Conservation (phyloP, 2,888 invertebrate genomes). For the Meiosimyza decipiens region DNA sequence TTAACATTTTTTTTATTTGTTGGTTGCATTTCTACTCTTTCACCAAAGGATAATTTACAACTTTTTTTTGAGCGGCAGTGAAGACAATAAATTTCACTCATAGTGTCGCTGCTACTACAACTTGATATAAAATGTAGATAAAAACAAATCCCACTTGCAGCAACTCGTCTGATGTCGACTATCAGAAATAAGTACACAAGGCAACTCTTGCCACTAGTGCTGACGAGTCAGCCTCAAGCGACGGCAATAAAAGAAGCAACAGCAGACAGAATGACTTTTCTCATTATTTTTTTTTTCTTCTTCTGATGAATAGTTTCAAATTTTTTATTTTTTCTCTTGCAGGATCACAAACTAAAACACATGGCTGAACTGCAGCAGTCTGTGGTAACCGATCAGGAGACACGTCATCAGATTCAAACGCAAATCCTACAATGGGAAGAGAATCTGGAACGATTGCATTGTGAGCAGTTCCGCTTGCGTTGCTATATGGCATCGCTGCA, state of each 20-base stretch:
- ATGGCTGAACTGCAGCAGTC: conserved; percentile 99
- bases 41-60: not conserved
- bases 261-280: not conserved
- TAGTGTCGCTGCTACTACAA: not conserved
- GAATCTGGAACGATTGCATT: conserved; percentile 93
- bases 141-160: not conserved
- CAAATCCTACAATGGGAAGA: conserved; percentile 98
- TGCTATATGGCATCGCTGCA: conserved; percentile 98
- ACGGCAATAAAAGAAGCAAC: not conserved
- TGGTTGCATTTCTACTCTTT: not conserved
- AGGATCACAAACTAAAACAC: conserved; percentile 97
- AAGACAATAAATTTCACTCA: conserved; percentile 5
- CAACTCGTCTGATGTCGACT: not conserved
- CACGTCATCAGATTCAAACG: conserved; percentile 89
- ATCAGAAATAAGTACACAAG: not conserved
- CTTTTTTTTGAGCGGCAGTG: not conserved
- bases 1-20: no score
- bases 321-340: conserved; percentile 16
- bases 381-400: conserved; percentile 93
- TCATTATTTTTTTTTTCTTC: conserved; percentile 2
- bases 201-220: not conserved
- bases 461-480: conserved; percentile 94
- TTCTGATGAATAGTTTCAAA: not conserved
- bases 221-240: not conserved
- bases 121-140: not conserved